Evolutionary conservation across 2,797 vertebrate species (phyloP), one percentile per base, ranked within the genome.

Genomic region (Centroberyx gerrardi): DNA sequence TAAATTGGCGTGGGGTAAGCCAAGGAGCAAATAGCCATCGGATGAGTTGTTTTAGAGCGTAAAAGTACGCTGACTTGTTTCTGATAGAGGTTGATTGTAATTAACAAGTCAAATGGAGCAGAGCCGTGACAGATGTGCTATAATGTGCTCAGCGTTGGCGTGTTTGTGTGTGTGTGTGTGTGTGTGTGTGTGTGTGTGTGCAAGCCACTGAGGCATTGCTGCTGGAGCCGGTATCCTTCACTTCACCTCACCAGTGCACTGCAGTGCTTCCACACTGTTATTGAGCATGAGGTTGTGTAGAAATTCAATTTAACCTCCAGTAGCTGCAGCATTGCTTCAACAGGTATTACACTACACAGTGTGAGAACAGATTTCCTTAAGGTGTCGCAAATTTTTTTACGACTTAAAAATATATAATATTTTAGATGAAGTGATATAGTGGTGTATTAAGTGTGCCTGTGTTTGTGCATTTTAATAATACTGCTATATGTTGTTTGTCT

Each of bases 21-120:
- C 67, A 58, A 80, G 82, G 72, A 84, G 84, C 80, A 80, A 83
- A 86, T 52, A 81, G 72, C 59, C 84, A 68, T 52, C 40, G 72
- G 79, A 83, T 72, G 87, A 86, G 80, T 85, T 83, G 60, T 82
- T 85, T 83, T 75, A 76, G 74, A 85, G 84, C 31, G 36, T 81
- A 78, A 80, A 87, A 86, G 80, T 84, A 62, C 51, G 48, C 75
- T 18, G 71, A 80, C 84, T 74, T 84, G 80, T 88, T 91, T 84
- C 77, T 82, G 83, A 92, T 87, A 36, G 90, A 81, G 89, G 87
- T 87, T 91, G 90, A 93, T 93, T 90, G 88, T 91, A 94, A 95
- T 95, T 93, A 93, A 87, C 91, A 82, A 91, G 85, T 92, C 83
- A 92, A 94, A 94, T 93, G 90, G 90, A 92, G 93, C 93, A 87